Evolutionary conservation across 2,113 vertebrate species (phyloP), one percentile per base, ranked within the genome.

Genomic region (Semnopithecus entellus): DNA sequence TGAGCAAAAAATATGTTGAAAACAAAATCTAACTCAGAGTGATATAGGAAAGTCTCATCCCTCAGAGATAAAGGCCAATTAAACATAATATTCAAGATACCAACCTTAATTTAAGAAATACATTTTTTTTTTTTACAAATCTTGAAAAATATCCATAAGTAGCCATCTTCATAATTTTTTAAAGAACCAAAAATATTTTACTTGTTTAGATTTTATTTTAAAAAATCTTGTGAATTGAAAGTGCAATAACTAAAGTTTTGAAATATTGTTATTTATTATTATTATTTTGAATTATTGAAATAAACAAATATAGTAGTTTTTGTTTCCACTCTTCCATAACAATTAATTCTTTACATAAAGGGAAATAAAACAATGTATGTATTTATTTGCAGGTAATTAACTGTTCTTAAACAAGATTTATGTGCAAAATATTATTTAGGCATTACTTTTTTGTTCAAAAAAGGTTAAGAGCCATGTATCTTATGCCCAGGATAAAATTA

Each of bases 201-300:
- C 35, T 66, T 70, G 90, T 5, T 81, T 52, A 59, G 27, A 64
- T 82, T 80, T 75, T 83, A 80, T 80, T 94, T 84, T 73, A 2
- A 64, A 68, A 88, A 87, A 40, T 50, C 55, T 89, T 89, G 1
- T 78, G 79, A 94, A 82, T 96, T 95, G 64, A 35, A 91, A 90
- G 16, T 84, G 55, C 7, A 8, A 64, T 75, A 86, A 80, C 23
- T 66, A 50, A 88, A 45, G 59, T 13, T 92, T 96, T 59, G 9
- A 30, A 89, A 79, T 59, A 40, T 91, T 81, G 85, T 61, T 83
- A 81, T 81, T 66, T 59, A 38, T 61, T 75, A 52, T 73, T 61
- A 20, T 75, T 45, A 61, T 76, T 72, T 93, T 90, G n/a, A 97
- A 68, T 64, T 85, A 93, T 84, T 96, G 14, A 95, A n/a, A 66